phyloP scores from a whole-genome alignment of 2,888 invertebrate genomes.

The Argyra leucocephala region DNA sequence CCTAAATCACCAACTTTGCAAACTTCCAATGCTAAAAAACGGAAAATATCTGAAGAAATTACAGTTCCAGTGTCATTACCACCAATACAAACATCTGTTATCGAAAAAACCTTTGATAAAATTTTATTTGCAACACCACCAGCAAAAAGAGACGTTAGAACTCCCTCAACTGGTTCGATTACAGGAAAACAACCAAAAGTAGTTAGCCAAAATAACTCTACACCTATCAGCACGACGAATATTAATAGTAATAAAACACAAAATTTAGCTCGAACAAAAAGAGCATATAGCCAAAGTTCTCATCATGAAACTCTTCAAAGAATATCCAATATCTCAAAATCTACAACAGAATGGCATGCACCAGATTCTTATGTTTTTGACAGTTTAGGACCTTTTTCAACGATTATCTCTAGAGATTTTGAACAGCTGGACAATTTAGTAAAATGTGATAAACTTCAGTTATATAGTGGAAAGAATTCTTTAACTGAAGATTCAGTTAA shows the following conservation, averaged over 20 bases:
- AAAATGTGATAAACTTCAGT: slow-evolving; percentile 25
- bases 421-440: slow-evolving; percentile 14
- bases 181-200: slow-evolving; percentile 15
- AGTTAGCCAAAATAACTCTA: slow-evolving; percentile 19
- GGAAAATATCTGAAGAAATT: not conserved
- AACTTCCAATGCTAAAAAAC: not conserved
- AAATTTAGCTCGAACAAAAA: slow-evolving; percentile 17
- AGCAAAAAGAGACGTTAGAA: slow-evolving; percentile 24
- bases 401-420: slow-evolving; percentile 23
- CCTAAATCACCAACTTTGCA: not conserved
- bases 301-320: slow-evolving; percentile 52
- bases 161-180: slow-evolving; percentile 20
- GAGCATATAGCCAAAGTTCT: slow-evolving; percentile 29
- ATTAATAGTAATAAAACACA: slow-evolving; percentile 21
- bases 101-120: slow-evolving; percentile 1
- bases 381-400: slow-evolving; percentile 32
- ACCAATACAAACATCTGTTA: not conserved
- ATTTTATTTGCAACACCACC: slow-evolving; percentile 18
- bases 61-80: not conserved
- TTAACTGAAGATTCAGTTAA: not conserved
- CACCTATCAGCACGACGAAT: slow-evolving; percentile 16
- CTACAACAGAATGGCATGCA: slow-evolving; percentile 45
- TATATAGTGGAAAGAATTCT: slow-evolving; percentile 16
- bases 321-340: slow-evolving; percentile 39
- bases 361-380: slow-evolving; percentile 46